Base-by-base conservation (phyloP, 2,888 invertebrate genomes). In the Brachynemurus nebulosus region DNA sequence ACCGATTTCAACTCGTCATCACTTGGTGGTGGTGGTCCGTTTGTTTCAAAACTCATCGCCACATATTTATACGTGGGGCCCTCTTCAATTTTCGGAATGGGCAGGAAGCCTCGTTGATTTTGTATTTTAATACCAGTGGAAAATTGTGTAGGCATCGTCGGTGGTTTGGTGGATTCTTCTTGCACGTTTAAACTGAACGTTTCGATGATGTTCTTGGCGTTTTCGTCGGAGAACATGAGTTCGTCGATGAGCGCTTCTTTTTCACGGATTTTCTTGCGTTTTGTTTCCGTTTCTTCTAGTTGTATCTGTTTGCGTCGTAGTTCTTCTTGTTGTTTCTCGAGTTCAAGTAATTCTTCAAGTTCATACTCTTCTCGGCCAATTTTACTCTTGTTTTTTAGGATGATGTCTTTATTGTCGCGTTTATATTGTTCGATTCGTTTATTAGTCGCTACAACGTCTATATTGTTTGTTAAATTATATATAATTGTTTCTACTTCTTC, bases 181-280 rank as follows among this genome's bases (percentile, higher is more conserved):
- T 81, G 77, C 14, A 70, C 72, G 49, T 71, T 76, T 44, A 79
- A 74, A 1, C 81, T 80, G 63, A 90, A 91, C 9, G 80, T 81
- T 50, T 78, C 82, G 1, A 95, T 67, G 54, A 95, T 93, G 52
- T 82, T 83, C 53, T 83, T 81, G 0, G 95, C 95, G 61, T 93
- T 83, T 8, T 80, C 82, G 52, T 88, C 86, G 1, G 92, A 90
- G 61, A 86, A 88, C 83, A 92, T 93, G 27, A 97, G 69, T 60
- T 96, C 93, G 64, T 96, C 93, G 47, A 97, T 92, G 4, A 97
- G 66, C 0, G 89, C 90, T 61, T 95, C 90, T 54, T 90, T 91
- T 52, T 88, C 84, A 27, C 84, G 74, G 16, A 85, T 78, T 62
- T 90, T 90, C 51, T 82, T 83, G 57, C 78, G 81, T 55, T 88